Percentiles rank a stretch among this genome's conserved stretches.
These are phyloP conservation scores for Dicycla oo DNA, from an alignment of 2,888 invertebrate species.

Conservation along the genomic window DNA sequence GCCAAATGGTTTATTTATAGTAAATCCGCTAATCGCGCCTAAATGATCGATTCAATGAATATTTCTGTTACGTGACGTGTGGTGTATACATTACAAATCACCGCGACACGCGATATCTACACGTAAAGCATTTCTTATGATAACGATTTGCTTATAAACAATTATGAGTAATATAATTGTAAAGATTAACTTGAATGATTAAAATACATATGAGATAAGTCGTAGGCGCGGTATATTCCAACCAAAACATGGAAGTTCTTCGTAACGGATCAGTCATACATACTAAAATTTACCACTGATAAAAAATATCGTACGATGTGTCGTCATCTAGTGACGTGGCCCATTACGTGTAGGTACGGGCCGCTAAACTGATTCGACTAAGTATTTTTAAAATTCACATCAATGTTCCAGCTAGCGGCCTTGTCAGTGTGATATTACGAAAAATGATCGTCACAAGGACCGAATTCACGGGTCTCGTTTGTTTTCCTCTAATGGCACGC, in stretches of 20 bases:
- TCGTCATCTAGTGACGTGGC: constrained; percentile 82
- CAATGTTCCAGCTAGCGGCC: constrained; percentile 57
- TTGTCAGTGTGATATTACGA: constrained; percentile 59
- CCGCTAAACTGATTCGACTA: constrained; percentile 45
- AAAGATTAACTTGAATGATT: constrained; percentile 39
- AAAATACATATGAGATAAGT: constrained; percentile 52
- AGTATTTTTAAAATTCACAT: constrained; percentile 68
- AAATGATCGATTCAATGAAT: constrained; percentile 36
- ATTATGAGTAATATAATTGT: constrained; percentile 61
- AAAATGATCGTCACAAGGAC: constrained; percentile 56
- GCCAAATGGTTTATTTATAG: constrained; percentile 4
- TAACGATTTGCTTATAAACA: constrained; percentile 61
- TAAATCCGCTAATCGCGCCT: constrained; percentile 36
- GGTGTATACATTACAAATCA: constrained; percentile 46
- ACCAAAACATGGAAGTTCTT: constrained; percentile 63
- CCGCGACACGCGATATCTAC: constrained; percentile 39
- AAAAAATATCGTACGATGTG: constrained; percentile 83
- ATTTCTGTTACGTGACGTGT: constrained; percentile 55
- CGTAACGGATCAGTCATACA: constrained; percentile 66
- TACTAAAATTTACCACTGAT: constrained; percentile 65
- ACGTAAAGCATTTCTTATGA: constrained; percentile 53
- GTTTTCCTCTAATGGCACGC: constrained; percentile 45
- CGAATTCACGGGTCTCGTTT: constrained; percentile 29
- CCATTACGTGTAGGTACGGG: constrained; percentile 69
- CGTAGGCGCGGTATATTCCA: constrained; percentile 55